Conservation (phyloP, 2,113 vertebrate species). For the Prunella fulvescens region DNA sequence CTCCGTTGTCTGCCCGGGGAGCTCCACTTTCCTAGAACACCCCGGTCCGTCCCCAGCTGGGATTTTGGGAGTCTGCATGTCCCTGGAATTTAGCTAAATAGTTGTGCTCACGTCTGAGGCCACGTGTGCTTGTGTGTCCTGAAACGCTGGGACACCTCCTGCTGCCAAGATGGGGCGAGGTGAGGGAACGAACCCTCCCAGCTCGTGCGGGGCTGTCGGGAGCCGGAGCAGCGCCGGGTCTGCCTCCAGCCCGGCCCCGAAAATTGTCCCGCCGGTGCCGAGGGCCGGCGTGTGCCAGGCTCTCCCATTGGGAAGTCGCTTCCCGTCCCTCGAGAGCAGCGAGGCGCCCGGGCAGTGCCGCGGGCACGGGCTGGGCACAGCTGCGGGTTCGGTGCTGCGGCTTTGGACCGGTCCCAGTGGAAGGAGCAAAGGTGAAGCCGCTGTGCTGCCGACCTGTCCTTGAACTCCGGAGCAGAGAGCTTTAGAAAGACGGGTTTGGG, state of each 20-base stretch:
- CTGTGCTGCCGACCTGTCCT: neutral
- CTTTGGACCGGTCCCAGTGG: neutral
- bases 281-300: fast-evolving
- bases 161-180: neutral
- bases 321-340: fast-evolving
- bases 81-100: neutral
- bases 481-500: neutral
- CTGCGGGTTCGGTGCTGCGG: neutral
- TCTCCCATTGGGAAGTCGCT: fast-evolving
- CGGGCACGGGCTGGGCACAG: neutral
- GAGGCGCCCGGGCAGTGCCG: fast-evolving
- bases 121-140: fast-evolving
- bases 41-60: neutral
- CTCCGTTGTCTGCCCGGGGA: neutral
- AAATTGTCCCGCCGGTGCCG: neutral
- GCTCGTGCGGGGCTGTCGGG: fast-evolving
- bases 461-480: neutral
- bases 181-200: neutral
- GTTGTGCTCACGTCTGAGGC: neutral
- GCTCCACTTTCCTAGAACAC: neutral
- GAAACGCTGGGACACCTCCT: neutral
- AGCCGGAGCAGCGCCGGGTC: neutral
- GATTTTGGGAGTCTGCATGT: neutral
- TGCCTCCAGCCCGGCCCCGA: fast-evolving
- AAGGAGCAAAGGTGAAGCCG: neutral